Base-by-base conservation (phyloP, 2,888 invertebrate species). In the Plutella xylostella region DNA sequence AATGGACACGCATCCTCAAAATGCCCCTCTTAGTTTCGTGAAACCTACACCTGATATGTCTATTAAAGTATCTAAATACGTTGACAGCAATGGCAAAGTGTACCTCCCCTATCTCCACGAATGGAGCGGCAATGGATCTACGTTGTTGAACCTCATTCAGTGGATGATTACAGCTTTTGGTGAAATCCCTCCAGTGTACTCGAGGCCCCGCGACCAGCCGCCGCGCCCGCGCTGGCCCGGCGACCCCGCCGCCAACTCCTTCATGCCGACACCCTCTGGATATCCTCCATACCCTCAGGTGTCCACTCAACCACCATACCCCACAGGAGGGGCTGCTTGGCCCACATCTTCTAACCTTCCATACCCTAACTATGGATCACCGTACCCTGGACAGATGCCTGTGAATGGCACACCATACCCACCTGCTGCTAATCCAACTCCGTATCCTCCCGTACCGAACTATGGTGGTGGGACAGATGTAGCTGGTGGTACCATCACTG, bases 91-190 rank as follows among this genome's bases (percentile, higher is more conserved):
- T 77, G 99, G 99, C 28, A 96, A 96, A 75, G 90, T 99, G 45
- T 98, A 97, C 73, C 85, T 98, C 61, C 98, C 98, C 1, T 99
- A 96, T 83, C 85, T 99, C 48, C 96, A 97, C 64, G 96, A 98
- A 57, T 99, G 99, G 99, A 85, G 88, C 46, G 73, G 65, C 86
- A 90, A 89, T 56, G 85, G 88, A 9, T 97, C 98, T 6, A 97
- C 97, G 69, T 79, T 99, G 53, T 73, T 92, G 45, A 92, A 93
- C 37, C 86, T 99, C 18, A 91, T 99, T 57, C 94, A 96, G 85
- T 89, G 96, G 46, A 93, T 97, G 91, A 90, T 92, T 51, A 87
- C 91, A 47, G 93, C 94, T 1, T 99, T 99, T 85, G 95, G 97
- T 28, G 97, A 98, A 54, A 88, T 92, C 57, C 98, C 98, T 45